Evolutionary conservation across 2,888 invertebrate genomes (phyloP).

Genomic region (Melieria crassipennis): DNA sequence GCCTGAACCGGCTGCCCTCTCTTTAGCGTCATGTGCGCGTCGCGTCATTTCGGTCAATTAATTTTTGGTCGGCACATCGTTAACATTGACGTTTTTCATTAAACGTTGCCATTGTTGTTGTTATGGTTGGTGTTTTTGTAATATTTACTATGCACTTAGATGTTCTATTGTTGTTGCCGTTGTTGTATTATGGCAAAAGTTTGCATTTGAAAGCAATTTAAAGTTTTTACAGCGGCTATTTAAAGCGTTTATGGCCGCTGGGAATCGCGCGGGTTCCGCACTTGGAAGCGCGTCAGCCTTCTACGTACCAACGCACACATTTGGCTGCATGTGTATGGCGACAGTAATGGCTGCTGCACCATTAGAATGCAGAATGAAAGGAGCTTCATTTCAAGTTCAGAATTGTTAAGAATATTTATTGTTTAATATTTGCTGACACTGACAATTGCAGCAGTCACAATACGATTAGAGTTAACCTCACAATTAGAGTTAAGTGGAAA

Average conservation of each 20-base stretch:
- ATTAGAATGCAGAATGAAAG: background rate
- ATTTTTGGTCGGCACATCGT: conserved; percentile 1
- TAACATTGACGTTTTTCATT: conserved; percentile 8
- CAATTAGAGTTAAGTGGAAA: too few relatives aligned
- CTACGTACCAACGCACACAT: background rate
- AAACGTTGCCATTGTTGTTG: background rate
- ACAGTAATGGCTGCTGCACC: background rate
- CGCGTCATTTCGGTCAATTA: background rate
- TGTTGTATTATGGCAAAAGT: background rate
- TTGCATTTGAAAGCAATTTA: conserved; percentile 3
- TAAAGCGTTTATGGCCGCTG: background rate
- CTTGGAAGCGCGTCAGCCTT: background rate
- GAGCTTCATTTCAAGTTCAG: background rate
- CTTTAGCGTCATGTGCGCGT: too few relatives aligned
- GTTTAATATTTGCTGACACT: background rate
- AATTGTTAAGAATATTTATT: background rate
- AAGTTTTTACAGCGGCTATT: background rate
- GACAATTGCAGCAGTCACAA: too few relatives aligned
- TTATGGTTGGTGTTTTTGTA: too few relatives aligned
- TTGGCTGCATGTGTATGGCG: too few relatives aligned
- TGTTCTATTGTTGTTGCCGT: too few relatives aligned
- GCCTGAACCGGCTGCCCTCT: too few relatives aligned
- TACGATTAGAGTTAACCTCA: too few relatives aligned
- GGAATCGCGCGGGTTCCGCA: background rate
- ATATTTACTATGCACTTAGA: too few relatives aligned